Evolutionary conservation across 2,797 vertebrate genomes (phyloP).

Genomic region (Danio choprae): DNA sequence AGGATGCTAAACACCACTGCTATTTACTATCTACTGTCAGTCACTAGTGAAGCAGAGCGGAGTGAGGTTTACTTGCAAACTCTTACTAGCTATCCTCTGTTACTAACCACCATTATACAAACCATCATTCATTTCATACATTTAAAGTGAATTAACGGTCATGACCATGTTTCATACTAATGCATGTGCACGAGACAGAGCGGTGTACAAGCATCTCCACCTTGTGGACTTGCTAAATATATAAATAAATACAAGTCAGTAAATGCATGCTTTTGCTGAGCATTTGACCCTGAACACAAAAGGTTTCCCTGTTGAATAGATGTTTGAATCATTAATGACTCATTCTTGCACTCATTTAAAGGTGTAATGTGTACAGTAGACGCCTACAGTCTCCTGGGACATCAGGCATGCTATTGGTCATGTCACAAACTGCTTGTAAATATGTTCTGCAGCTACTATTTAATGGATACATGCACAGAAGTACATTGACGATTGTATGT

Average conservation of each 20-base stretch:
- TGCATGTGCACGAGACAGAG: background rate
- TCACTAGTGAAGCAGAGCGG: no score
- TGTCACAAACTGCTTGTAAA: background rate
- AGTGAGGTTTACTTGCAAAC: no score
- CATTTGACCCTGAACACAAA: slow-evolving; percentile 1
- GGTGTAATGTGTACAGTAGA: background rate
- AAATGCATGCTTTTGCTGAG: slow-evolving; percentile 17
- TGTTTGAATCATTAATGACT: slow-evolving; percentile 44
- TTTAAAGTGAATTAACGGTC: background rate
- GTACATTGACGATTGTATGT: background rate
- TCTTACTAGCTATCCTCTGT: no score
- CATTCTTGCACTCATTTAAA: slow-evolving; percentile 16
- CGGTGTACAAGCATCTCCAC: background rate
- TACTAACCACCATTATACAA: no score
- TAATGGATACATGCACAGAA: background rate
- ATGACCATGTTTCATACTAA: background rate
- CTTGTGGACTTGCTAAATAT: background rate
- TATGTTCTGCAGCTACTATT: no score
- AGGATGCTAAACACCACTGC: no score
- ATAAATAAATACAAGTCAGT: background rate
- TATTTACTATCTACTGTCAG: no score
- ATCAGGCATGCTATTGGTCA: background rate
- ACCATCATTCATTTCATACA: no score
- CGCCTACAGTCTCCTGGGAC: background rate
- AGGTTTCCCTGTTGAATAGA: background rate